These are phyloP conservation scores for Steromphala cineraria DNA, from an alignment of 2,888 invertebrate species.

Conservation along the genomic window DNA sequence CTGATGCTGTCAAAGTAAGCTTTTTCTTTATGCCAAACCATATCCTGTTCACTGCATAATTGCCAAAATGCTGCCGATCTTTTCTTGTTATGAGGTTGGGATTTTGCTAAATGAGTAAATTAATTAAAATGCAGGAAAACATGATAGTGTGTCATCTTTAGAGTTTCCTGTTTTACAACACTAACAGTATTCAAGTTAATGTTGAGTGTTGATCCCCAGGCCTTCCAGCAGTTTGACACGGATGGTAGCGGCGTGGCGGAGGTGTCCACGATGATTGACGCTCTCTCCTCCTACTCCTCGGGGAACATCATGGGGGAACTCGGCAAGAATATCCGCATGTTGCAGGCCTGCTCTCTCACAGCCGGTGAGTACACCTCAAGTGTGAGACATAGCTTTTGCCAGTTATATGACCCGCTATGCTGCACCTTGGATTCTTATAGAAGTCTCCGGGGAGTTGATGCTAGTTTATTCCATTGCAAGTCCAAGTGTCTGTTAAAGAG, in stretches of 20 bases:
- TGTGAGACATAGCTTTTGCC: too few species aligned
- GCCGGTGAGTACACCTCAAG: constrained; percentile 66
- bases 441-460: too few species aligned
- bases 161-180: not conserved
- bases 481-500: too few species aligned
- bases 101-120: too few species aligned
- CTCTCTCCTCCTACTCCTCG: constrained; percentile 60
- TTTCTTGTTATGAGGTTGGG: too few species aligned
- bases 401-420: too few species aligned
- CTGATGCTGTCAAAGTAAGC: constrained; percentile 66
- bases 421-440: too few species aligned
- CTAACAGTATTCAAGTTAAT: not conserved
- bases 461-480: too few species aligned
- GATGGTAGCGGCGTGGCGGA: constrained; percentile 73
- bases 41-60: too few species aligned
- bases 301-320: constrained; percentile 68
- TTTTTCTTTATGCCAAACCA: too few species aligned
- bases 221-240: constrained; percentile 71
- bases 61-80: too few species aligned
- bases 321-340: constrained; percentile 68
- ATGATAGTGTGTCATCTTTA: not conserved
- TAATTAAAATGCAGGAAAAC: too few species aligned
- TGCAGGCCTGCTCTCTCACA: constrained; percentile 72
- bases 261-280: constrained; percentile 65
- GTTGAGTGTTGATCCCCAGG: constrained; percentile 38